Evolutionary conservation across 1,140 invertebrate species (phyloP).

Genomic region (Teleopsis dalmanni): DNA sequence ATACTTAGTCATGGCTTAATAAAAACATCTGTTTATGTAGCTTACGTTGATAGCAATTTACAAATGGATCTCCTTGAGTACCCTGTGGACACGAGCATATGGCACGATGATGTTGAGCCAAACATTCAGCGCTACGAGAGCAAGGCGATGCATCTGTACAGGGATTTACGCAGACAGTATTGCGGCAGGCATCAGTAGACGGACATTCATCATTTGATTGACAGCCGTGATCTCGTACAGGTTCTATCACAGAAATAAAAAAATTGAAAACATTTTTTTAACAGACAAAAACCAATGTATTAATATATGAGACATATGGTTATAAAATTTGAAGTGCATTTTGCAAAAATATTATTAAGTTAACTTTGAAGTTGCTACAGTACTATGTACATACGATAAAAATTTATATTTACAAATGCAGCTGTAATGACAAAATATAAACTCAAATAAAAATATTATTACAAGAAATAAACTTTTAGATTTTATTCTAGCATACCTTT

Average conservation of each 20-base stretch:
- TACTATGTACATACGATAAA: constrained; percentile 7
- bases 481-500: constrained; percentile 51
- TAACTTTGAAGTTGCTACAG: constrained; percentile 12
- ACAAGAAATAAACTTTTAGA: background rate
- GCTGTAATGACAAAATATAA: constrained; percentile 34
- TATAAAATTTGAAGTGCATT: no score
- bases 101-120: constrained; percentile 65
- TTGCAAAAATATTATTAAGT: no score
- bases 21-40: background rate
- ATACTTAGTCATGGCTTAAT: background rate
- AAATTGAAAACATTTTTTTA: background rate
- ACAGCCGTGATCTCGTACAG: constrained; percentile 55
- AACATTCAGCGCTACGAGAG: constrained; percentile 69
- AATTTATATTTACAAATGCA: constrained; percentile 13
- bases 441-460: constrained; percentile 21
- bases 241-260: constrained; percentile 30
- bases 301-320: no score
- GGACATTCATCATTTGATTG: constrained; percentile 62
- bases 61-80: constrained; percentile 69
- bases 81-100: constrained; percentile 68
- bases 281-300: no score
- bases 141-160: constrained; percentile 69
- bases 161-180: constrained; percentile 66
- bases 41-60: constrained; percentile 61
- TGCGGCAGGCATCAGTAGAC: constrained; percentile 63